phyloP scores from a whole-genome alignment of 23 tunicate genomes.

The Diplosoma virens region DNA sequence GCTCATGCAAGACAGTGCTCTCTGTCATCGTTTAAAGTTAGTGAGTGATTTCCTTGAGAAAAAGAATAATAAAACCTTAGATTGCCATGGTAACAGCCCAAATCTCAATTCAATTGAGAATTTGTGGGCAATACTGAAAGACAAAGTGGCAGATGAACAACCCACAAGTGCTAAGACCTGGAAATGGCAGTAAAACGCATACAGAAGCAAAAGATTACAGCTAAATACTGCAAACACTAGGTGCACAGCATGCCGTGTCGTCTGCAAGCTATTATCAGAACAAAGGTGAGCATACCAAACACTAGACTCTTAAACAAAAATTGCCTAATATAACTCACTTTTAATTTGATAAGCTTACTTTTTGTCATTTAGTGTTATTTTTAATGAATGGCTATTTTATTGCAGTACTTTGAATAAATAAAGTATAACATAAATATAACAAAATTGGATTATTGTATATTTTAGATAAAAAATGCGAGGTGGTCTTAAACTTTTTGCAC shows the following conservation, averaged over 20 bases:
- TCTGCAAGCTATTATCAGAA: too few relatives aligned
- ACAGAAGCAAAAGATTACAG: too few relatives aligned
- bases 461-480: too few relatives aligned
- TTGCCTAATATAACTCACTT: not conserved
- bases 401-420: conserved; percentile 15
- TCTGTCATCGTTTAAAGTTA: conserved; percentile 5
- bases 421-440: conserved; percentile 9
- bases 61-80: not conserved
- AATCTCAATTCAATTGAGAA: conserved; percentile 8
- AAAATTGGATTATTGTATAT: not conserved
- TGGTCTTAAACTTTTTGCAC: too few relatives aligned
- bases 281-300: not conserved
- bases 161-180: not conserved
- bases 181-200: not conserved
- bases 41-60: conserved; percentile 16
- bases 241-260: not conserved
- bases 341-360: not conserved
- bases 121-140: not conserved
- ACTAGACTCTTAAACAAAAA: not conserved
- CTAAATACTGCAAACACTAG: not conserved
- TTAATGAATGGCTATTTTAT: not conserved
- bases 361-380: not conserved
- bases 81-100: conserved; percentile 9
- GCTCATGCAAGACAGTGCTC: conserved; percentile 12
- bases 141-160: conserved; percentile 14